A percentile compares a stretch with the other conserved stretches of the same genome.
phyloP scores from a whole-genome alignment of 1,140 invertebrate species.

The Thaumatotibia leucotreta region DNA sequence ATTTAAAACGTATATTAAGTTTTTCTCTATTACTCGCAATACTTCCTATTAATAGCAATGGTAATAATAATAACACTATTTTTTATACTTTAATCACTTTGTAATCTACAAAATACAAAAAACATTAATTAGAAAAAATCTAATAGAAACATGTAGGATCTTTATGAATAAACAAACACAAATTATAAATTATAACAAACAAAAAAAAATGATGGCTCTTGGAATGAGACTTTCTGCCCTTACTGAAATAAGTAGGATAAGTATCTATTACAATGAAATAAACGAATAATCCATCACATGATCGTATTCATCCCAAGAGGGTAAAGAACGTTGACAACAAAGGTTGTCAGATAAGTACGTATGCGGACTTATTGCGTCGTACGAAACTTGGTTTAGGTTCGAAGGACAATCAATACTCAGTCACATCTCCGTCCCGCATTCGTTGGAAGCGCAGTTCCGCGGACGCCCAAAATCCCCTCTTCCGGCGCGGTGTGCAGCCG shows the following conservation, averaged over 20 bases:
- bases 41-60: too few relatives aligned
- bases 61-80: too few relatives aligned
- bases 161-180: too few relatives aligned
- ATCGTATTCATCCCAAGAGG: not conserved
- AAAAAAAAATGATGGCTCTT: too few relatives aligned
- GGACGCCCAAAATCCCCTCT: conserved; percentile 69
- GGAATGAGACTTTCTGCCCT: not conserved
- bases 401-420: conserved; percentile 72
- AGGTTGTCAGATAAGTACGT: not conserved
- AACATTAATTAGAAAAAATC: too few relatives aligned
- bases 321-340: not conserved
- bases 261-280: not conserved
- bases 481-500: conserved; percentile 59
- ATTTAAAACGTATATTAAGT: too few relatives aligned
- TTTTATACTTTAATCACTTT: too few relatives aligned
- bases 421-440: conserved; percentile 70
- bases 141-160: too few relatives aligned
- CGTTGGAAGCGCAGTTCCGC: conserved; percentile 66
- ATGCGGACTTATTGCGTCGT: conserved; percentile 19
- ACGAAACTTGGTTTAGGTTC: conserved; percentile 32
- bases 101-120: too few relatives aligned
- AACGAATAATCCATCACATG: not conserved
- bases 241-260: not conserved
- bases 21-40: too few relatives aligned
- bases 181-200: too few relatives aligned